Base-by-base conservation (phyloP, 2,113 vertebrate genomes). In the Thunnus maccoyii region DNA sequence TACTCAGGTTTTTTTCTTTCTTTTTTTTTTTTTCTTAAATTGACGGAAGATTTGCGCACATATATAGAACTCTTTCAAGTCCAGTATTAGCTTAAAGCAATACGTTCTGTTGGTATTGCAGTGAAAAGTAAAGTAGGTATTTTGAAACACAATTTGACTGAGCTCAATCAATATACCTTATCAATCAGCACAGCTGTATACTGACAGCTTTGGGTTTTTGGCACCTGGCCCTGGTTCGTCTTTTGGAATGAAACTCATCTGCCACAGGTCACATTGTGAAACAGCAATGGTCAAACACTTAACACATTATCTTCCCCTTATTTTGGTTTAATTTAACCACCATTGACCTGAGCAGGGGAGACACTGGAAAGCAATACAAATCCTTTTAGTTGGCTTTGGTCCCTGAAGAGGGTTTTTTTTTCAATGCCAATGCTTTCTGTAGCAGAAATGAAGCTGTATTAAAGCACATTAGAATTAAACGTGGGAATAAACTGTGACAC, bases 261-360 rank as follows among this genome's bases (percentile, higher is more conserved):
- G 32, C 18, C 54, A 63, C 27, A 72, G 52, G 58, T 72, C 8
- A n/a, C 8, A n/a, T 55, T 18, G 30, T 66, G 44, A 82, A 78
- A 83, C 72, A 61, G 65, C 62, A 70, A 30, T 2, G n/a, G 27
- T 60, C 25, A 16, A 71, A 71, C 25, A 58, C 5, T n/a, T 80
- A 41, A 41, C 36, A 41, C 1, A 62, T 61, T 44, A 47, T 67
- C 1, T 27, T 22, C 44, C n/a, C 60, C 52, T 66, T 32, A 62
- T 67, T 90, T 89, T 88, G 82, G 86, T 78, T 88, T 72, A 18
- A 78, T 72, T 51, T 41, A 36, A 85, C 66, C 36, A 78, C 62
- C 55, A 27, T 11, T 67, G 48, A 71, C 72, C 62, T 51, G 51
- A 86, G 48, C 44, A 60, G 18, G 20, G 22, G 4, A 51, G 71